Evolutionary conservation across 2,113 vertebrate species (phyloP).

Genomic region (Eonycteris spelaea): DNA sequence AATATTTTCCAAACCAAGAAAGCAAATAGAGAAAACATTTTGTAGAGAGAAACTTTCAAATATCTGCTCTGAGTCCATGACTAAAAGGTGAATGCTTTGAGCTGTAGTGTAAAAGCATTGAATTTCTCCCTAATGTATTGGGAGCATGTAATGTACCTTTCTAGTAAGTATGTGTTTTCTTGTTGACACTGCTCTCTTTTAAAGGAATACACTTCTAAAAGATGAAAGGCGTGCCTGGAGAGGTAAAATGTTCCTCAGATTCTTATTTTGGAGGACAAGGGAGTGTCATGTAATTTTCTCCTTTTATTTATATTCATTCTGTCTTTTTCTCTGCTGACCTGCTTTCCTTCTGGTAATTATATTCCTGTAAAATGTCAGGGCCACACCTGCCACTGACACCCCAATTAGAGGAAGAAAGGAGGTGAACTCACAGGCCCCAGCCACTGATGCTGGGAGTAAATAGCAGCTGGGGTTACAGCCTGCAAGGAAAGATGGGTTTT

Average conservation of each 20-base stretch:
- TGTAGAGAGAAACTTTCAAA: neutral
- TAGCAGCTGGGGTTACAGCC: neutral
- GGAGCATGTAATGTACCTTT: neutral
- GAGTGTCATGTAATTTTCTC: neutral
- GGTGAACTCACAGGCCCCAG: neutral
- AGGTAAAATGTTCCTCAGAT: neutral
- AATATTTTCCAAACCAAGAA: neutral
- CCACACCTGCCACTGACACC: neutral
- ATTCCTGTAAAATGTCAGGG: neutral
- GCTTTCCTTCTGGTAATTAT: neutral
- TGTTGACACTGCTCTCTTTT: neutral
- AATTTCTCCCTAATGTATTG: neutral
- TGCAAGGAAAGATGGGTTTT: neutral
- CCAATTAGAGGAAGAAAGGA: neutral
- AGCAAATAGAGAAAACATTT: neutral
- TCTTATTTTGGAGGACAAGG: neutral
- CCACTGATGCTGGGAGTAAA: neutral
- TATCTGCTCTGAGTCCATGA: neutral
- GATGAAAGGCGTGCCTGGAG: neutral
- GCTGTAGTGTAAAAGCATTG: neutral
- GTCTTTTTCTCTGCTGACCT: neutral
- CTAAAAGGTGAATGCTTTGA: neutral
- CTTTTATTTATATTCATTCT: neutral
- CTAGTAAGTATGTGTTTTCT: neutral
- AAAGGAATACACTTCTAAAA: neutral